Evolutionary conservation across 2,113 vertebrate species (phyloP), one percentile per base, ranked within the genome.

Genomic region (Phainopepla nitens): DNA sequence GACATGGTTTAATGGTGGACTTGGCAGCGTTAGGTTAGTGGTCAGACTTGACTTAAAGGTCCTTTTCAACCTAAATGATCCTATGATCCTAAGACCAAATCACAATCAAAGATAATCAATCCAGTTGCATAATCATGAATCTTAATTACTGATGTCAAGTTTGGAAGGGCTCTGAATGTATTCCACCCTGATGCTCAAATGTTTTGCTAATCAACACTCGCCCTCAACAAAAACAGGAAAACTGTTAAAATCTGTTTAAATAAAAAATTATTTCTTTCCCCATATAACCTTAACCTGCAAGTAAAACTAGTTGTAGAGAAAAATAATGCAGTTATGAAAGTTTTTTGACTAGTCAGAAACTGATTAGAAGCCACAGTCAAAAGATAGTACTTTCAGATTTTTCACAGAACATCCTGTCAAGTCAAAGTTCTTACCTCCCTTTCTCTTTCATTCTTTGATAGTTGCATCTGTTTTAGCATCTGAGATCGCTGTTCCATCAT

Each of bases 401-500:
- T 69, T 71, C 75, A 58, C 1, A 1, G 29, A 79, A 65, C n/a
- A 50, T 29, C 24, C 35, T 83, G 19, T 42, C 25, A 93, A 87
- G 47, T 10, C 2, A 0, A 88, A 89, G 44, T 36, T 25, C 87
- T 21, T 96, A 99, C 99, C 99, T 99, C 99, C 96, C 99, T 98
- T 95, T 99, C 98, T 41, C 98, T 97, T 97, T 99, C 99, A 0
- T 98, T 99, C 96, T 98, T 98, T 41, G 99, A 99, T 5, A 99
- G 98, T 47, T 99, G 99, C 99, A 99, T 99, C 97, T 99, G 99
- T 93, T 99, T 99, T 22, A 99, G 97, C 99, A 99, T 99, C 96
- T 99, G 99, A 12, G 99, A 99, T 61, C 99, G 97, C 97, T 99
- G 99, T 95, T 99, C 99, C 99, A 99, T 99, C 98, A 99, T 92